Evolutionary conservation across 2,888 invertebrate species (phyloP), one percentile per base, ranked within the genome.

Genomic region (Pediacus dermestoides): DNA sequence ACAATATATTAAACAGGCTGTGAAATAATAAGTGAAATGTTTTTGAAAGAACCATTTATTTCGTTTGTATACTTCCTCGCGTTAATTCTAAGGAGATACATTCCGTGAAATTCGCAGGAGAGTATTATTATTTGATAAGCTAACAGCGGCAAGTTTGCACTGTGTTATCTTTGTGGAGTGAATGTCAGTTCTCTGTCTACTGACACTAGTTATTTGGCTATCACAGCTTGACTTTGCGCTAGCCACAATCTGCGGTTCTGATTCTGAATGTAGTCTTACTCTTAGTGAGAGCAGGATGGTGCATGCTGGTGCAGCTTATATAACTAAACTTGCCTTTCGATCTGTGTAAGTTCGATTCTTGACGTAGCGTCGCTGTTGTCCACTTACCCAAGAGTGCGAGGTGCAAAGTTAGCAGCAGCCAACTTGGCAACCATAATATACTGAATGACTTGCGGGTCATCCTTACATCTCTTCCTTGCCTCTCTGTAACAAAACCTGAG

Each of bases 161-260:
- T 56, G 53, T 57, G 53, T 60, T 58, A 60, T 60, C 58, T 53
- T 46, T 48, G 9, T 23, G 23, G 10, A 23, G 23, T 23, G 10
- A 23, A 54, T 53, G 53, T 54, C 57, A 55, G 55, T 57, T 57
- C 46, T n/a, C n/a, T 50, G 48, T 54, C 47, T 55, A 53, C 53
- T 57, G 56, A 56, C 57, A 55, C 49, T 51, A 53, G 58, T 55
- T 57, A 57, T 57, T 58, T 52, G 55, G 49, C 57, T 57, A 56
- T 59, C 58, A 55, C 52, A 51, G 10, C 23, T 23, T 23, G 23
- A 23, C 23, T 23, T 23, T n/a, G n/a, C n/a, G 23, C 10, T 23
- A 23, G 10, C 23, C 23, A 23, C 23, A 23, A 23, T 23, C 23
- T 23, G 23, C 9, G n/a, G 23, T 23, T 23, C n/a, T n/a, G n/a